These are phyloP conservation scores for Aleadryas rufinucha DNA, from an alignment of 2,113 vertebrate species.

Conservation along the genomic window DNA sequence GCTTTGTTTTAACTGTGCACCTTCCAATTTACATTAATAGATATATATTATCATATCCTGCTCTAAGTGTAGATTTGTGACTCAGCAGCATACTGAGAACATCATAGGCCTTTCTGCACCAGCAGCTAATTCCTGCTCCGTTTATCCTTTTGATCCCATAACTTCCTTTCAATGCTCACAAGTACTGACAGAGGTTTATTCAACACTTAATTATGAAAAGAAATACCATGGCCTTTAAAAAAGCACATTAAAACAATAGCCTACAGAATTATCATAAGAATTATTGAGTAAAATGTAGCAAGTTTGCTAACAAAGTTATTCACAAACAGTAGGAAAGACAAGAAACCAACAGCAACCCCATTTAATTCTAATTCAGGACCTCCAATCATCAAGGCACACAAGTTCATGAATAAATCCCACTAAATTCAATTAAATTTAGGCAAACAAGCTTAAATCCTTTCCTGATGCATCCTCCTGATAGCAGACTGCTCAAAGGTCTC, in stretches of 20 bases:
- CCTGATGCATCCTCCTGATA: background rate
- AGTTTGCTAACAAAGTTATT: background rate
- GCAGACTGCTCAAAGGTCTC: background rate
- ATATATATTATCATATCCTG: background rate
- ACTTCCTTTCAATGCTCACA: background rate
- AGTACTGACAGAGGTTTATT: background rate
- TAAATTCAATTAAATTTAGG: background rate
- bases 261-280: background rate
- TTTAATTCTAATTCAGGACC: background rate
- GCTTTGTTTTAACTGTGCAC: background rate
- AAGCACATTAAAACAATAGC: background rate
- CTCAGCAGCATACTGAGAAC: background rate
- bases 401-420: background rate
- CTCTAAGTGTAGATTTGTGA: background rate
- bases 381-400: background rate
- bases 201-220: background rate
- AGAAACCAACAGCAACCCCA: background rate
- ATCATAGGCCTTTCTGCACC: background rate
- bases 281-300: background rate
- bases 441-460: conserved; percentile 5
- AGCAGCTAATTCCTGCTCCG: background rate
- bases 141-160: background rate
- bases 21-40: background rate
- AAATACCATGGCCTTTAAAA: background rate
- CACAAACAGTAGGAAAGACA: background rate